Percentiles rank a stretch among this genome's conserved stretches.
Evolutionary conservation across 1,140 invertebrate genomes (phyloP).

Genomic region (Oncopeltus fasciatus): DNA sequence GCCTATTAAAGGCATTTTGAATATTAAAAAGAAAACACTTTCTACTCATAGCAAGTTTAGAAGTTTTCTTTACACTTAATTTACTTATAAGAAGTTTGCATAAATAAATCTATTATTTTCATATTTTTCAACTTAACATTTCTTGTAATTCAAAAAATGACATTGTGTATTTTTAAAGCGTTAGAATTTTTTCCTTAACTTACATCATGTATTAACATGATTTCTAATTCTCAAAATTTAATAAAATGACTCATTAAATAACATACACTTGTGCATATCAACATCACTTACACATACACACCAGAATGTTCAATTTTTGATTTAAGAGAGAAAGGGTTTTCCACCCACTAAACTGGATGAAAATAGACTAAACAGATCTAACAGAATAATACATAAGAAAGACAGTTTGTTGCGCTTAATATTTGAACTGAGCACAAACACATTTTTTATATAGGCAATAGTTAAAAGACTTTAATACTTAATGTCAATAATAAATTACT

Average conservation of each 20-base stretch:
- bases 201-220: constrained; percentile 13
- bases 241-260: constrained; percentile 7
- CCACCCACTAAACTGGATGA: constrained; percentile 11
- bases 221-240: constrained; percentile 12
- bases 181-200: constrained; percentile 19
- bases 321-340: constrained; percentile 10
- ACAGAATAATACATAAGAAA: constrained; percentile 18
- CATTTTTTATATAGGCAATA: constrained; percentile 2
- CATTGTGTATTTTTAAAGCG: constrained; percentile 17
- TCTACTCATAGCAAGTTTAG: constrained; percentile 5
- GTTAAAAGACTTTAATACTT: constrained; percentile 7
- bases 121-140: not conserved
- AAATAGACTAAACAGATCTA: constrained; percentile 12
- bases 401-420: constrained; percentile 19
- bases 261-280: constrained; percentile 11
- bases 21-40: constrained; percentile 5
- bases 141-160: not conserved
- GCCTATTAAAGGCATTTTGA: constrained; percentile 4
- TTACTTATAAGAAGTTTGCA: not conserved
- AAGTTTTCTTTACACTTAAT: not conserved
- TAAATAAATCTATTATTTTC: constrained; percentile 10
- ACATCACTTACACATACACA: constrained; percentile 3
- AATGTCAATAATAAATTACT: too few species aligned
- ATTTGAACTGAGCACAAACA: constrained; percentile 20
- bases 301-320: constrained; percentile 8